Percentiles rank a stretch among this genome's conserved stretches.
phyloP scores from a whole-genome alignment of 1,140 invertebrate species.

The Trichonephila inaurata region DNA sequence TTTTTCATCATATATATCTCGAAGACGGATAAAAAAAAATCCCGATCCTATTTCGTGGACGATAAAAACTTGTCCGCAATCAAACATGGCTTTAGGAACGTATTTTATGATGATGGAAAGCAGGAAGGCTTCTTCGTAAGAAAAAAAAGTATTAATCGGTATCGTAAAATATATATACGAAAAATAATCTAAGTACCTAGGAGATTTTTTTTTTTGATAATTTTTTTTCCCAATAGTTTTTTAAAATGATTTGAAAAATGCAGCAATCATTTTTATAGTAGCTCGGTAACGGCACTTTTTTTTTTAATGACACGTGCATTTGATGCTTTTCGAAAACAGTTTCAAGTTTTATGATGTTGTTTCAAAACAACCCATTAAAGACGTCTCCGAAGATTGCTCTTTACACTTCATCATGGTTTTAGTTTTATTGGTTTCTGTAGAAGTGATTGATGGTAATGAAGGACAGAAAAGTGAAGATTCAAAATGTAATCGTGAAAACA shows the following conservation, averaged over 20 bases:
- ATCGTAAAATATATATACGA: constrained; percentile 8
- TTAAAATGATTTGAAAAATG: neutral
- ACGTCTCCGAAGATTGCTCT: neutral
- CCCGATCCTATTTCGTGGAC: neutral
- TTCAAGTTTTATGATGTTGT: neutral
- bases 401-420: too few species aligned
- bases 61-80: constrained; percentile 33
- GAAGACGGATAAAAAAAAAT: neutral
- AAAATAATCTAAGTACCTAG: neutral
- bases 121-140: neutral
- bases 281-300: neutral
- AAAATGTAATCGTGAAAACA: too few species aligned
- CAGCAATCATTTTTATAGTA: constrained; percentile 19
- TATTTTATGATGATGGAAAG: constrained; percentile 37
- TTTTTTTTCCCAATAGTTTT: neutral
- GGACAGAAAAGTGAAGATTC: too few species aligned
- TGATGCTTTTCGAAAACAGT: constrained; percentile 8
- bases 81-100: neutral
- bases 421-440: too few species aligned
- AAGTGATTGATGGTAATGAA: too few species aligned
- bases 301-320: neutral
- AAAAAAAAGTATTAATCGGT: constrained; percentile 6
- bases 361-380: neutral
- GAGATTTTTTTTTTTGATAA: neutral
- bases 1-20: neutral